Conservation (phyloP, 2,797 vertebrate species). For the Nannoperca obscura region DNA sequence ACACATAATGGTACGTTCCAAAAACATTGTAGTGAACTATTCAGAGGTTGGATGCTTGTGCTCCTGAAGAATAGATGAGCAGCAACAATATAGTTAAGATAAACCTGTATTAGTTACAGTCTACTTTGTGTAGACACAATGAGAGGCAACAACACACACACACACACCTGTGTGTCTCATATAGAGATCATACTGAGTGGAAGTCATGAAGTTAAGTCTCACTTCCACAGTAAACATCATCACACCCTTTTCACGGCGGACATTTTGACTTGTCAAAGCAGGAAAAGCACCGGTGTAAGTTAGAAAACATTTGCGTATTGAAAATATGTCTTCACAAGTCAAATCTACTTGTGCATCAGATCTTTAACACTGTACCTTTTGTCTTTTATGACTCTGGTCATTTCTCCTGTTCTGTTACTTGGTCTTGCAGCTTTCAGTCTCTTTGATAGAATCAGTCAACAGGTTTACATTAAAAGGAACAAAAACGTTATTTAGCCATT, state of each 20-base stretch:
- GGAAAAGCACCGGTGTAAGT: too few species aligned
- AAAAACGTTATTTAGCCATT: not conserved
- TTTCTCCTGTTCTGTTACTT: slow-evolving; percentile 4
- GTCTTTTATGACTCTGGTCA: not conserved
- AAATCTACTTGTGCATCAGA: not conserved
- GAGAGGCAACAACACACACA: too few species aligned
- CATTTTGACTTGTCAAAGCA: too few species aligned
- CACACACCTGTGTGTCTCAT: too few species aligned
- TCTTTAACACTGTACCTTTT: not conserved
- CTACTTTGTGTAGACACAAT: too few species aligned
- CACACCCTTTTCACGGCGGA: too few species aligned
- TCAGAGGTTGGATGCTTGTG: not conserved
- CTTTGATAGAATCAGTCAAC: not conserved
- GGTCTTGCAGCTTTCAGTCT: not conserved
- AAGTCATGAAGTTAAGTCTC: too few species aligned
- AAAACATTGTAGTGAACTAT: accelerated
- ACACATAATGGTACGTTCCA: slow-evolving; percentile 87
- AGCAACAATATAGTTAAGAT: not conserved
- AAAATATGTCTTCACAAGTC: not conserved
- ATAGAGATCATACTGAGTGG: too few species aligned
- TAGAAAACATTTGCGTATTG: not conserved
- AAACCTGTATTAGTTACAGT: not conserved
- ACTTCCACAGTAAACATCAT: too few species aligned
- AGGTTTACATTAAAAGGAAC: not conserved
- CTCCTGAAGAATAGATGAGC: not conserved